A percentile compares a stretch with the other conserved stretches of the same genome.
phyloP scores from a whole-genome alignment of 2,797 vertebrate species.

The Phaenicophaeus curvirostris region DNA sequence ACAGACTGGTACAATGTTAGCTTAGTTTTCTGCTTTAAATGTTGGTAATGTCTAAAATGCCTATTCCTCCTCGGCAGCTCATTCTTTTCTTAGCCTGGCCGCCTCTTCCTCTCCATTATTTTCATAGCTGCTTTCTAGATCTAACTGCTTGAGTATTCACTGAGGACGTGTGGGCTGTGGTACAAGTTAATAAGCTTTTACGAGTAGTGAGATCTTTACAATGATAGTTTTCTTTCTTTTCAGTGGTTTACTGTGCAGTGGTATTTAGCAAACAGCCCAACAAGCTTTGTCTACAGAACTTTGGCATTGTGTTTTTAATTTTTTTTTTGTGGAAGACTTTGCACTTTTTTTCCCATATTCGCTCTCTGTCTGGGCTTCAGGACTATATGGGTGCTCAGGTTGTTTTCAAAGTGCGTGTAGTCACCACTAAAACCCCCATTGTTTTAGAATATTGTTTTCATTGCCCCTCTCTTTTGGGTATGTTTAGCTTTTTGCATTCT shows the following conservation, averaged over 20 bases:
- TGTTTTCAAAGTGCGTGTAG: background rate
- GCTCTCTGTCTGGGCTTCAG: background rate
- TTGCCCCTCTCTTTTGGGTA: background rate
- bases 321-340: background rate
- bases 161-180: background rate
- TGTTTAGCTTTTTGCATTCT: background rate
- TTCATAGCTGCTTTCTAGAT: background rate
- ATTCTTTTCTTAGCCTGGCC: background rate
- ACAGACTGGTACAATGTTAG: background rate
- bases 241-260: background rate
- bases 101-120: background rate
- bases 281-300: background rate
- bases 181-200: background rate
- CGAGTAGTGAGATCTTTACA: background rate
- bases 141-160: background rate
- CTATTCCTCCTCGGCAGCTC: background rate
- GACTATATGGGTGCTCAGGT: background rate
- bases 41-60: background rate
- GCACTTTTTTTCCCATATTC: background rate
- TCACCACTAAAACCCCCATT: background rate
- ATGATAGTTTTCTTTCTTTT: background rate
- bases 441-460: background rate
- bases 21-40: background rate
- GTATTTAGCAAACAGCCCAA: constrained; percentile 19
- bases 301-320: background rate